phyloP scores from a whole-genome alignment of 35 echinoderm and acorn worm species.

The Ophiothrix spiculata region DNA sequence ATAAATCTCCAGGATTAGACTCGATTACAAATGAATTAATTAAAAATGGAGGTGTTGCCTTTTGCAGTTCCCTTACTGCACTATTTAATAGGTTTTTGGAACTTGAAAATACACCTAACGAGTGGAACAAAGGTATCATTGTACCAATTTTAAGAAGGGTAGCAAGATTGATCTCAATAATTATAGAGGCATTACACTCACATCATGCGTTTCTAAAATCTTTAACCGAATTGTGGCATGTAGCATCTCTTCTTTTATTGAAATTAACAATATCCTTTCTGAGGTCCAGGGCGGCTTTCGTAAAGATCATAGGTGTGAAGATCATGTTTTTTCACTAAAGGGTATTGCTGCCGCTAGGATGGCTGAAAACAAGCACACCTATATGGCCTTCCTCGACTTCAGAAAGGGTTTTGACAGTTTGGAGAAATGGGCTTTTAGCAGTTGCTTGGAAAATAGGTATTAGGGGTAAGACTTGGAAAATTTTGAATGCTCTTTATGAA shows the following conservation, averaged over 20 bases:
- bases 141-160: no score
- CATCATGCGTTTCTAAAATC: neutral
- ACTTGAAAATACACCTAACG: no score
- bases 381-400: neutral
- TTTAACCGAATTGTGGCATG: neutral
- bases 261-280: no score
- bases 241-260: neutral
- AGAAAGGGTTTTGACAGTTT: neutral
- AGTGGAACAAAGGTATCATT: no score
- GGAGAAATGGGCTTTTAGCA: neutral
- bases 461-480: neutral
- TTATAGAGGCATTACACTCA: neutral
- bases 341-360: neutral
- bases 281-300: no score
- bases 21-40: neutral
- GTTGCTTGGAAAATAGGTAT: slow-evolving; percentile 1
- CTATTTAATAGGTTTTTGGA: neutral
- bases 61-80: neutral
- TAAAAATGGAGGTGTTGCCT: no score
- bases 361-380: neutral
- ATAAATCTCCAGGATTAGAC: neutral
- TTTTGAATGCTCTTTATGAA: no score
- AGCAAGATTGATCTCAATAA: no score
- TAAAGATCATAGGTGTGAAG: no score
- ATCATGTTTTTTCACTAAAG: no score